Evolutionary conservation across 2,797 vertebrate genomes (phyloP).

Genomic region (Coilia nasus): DNA sequence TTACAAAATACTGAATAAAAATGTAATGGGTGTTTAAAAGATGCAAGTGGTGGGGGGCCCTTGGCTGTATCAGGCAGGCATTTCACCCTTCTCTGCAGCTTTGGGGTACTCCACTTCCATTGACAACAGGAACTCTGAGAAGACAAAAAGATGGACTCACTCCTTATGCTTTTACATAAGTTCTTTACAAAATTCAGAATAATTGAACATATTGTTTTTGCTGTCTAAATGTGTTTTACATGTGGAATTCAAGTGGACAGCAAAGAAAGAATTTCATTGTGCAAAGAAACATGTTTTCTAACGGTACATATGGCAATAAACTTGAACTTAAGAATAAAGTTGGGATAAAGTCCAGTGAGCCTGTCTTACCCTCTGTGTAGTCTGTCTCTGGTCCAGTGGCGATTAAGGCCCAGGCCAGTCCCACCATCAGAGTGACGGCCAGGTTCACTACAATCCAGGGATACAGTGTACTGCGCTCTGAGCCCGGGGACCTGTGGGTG

Average conservation of each 20-base stretch:
- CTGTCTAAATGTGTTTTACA: too few relatives aligned
- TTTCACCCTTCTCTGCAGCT: constrained; percentile 74
- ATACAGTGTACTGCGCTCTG: constrained; percentile 82
- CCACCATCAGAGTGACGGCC: constrained; percentile 88
- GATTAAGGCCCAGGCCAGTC: constrained; percentile 89
- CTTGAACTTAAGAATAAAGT: too few relatives aligned
- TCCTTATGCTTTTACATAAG: neutral
- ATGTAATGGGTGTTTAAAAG: neutral
- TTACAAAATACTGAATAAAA: constrained; percentile 41
- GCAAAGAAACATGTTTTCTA: too few relatives aligned
- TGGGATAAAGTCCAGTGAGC: too few relatives aligned
- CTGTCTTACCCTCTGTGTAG: constrained; percentile 84
- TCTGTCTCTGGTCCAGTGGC: constrained; percentile 83
- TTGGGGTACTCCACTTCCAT: constrained; percentile 80
- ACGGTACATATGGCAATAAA: too few relatives aligned
- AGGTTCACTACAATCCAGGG: constrained; percentile 95
- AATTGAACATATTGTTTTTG: neutral
- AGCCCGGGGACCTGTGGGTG: constrained; percentile 75
- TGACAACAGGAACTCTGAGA: constrained; percentile 82
- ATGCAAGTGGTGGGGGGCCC: neutral
- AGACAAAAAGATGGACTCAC: neutral
- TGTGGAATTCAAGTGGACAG: too few relatives aligned
- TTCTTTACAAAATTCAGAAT: neutral
- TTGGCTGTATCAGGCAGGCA: constrained; percentile 62
- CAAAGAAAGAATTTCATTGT: too few relatives aligned